Percentiles rank a stretch among this genome's conserved stretches.
phyloP scores from a whole-genome alignment of 2,797 vertebrate species.

The Tangara arthus region DNA sequence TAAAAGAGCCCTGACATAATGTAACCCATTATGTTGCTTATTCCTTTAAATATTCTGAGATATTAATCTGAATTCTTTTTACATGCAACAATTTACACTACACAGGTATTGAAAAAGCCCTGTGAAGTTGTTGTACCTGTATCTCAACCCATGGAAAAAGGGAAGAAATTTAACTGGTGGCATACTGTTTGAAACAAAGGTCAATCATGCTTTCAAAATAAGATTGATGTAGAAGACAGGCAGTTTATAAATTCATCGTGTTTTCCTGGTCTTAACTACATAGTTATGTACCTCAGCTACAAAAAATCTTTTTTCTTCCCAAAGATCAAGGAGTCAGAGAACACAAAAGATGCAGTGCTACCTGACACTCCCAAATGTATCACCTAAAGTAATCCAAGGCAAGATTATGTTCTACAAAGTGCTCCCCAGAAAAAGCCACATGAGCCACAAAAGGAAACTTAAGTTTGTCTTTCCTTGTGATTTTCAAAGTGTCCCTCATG shows the following conservation, averaged over 20 bases:
- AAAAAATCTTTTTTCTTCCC: neutral
- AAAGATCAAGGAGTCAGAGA: fast-evolving
- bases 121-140: neutral
- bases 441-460: neutral
- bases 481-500: neutral
- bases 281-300: neutral
- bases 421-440: neutral
- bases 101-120: neutral
- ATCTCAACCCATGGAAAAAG: neutral
- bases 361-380: neutral
- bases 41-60: neutral
- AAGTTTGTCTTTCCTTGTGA: neutral
- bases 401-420: neutral
- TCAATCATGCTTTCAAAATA: neutral
- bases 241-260: neutral
- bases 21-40: neutral
- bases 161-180: neutral
- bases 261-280: neutral
- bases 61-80: neutral
- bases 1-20: neutral
- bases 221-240: neutral
- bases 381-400: neutral
- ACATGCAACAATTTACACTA: neutral
- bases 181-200: neutral
- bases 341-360: neutral